These are phyloP conservation scores for Seriola quinqueradiata DNA, from an alignment of 2,113 vertebrate genomes.

Conservation along the genomic window DNA sequence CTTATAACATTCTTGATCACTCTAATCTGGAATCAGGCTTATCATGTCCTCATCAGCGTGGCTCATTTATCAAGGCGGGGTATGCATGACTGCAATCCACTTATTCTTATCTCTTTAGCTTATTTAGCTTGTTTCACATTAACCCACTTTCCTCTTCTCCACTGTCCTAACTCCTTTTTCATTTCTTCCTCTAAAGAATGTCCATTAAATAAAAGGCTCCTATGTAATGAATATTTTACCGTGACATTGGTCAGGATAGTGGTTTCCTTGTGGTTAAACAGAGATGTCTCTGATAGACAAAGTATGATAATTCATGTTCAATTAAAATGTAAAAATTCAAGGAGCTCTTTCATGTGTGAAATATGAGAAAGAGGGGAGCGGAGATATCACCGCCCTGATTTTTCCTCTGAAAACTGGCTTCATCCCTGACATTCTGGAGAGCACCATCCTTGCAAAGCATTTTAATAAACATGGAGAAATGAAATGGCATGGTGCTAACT, in stretches of 20 bases:
- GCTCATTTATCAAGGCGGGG: neutral
- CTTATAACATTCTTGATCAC: neutral
- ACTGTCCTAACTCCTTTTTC: neutral
- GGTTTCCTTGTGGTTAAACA: conserved; percentile 64
- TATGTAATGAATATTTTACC: neutral
- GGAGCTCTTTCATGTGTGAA: conserved; percentile 15
- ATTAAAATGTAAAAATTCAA: neutral
- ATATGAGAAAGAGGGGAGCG: conserved; percentile 20
- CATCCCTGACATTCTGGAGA: neutral
- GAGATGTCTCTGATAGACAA: neutral
- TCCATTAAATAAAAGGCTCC: too few species aligned
- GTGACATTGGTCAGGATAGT: conserved; percentile 15
- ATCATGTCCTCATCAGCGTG: neutral
- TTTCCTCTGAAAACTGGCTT: conserved; percentile 2
- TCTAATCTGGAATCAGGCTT: neutral
- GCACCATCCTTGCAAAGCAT: neutral
- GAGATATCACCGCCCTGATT: neutral
- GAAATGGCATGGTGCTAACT: neutral
- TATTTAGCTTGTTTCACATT: neutral
- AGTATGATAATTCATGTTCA: neutral
- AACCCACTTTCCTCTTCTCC: neutral
- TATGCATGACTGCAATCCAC: neutral
- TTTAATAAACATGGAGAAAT: neutral
- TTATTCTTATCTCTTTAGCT: neutral
- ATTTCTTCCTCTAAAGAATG: neutral